Evolutionary conservation across 2,888 invertebrate species (phyloP), one percentile per base, ranked within the genome.

Genomic region (Aelia acuminata): DNA sequence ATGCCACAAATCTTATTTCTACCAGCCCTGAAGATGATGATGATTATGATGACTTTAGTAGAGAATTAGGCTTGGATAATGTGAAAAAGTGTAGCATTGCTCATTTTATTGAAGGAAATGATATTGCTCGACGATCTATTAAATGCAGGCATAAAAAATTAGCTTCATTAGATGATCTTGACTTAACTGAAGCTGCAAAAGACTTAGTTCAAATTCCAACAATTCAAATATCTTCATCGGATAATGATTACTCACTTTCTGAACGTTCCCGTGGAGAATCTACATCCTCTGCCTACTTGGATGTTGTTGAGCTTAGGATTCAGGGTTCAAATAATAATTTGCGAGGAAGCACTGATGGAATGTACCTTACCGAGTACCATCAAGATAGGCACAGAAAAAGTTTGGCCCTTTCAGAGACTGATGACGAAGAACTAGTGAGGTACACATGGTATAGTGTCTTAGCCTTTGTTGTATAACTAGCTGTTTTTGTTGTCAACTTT

Each of bases 121-220:
- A 97, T 92, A 97, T 97, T 89, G 96, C 96, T 0, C 94, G 96
- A 84, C 94, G 95, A 91, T 96, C 96, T 4, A 96, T 96, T 91
- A 96, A 95, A 90, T 91, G 91, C 88, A 89, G 91, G 84, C 91
- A 91, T 89, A 90, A 89, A 87, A 90, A 90, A 87, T 87, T 90
- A 47, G 86, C 89, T 39, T 90, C 90, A 31, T 75, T 89, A 84
- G 90, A 90, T 85, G 90, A 90, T 50, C 63, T 90, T n/a, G 90
- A 90, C 75, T 87, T 90, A 22, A 63, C 88, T 85, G 89, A 88
- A n/a, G 84, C 87, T 18, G 84, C 48, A 26, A 89, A 89, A 84
- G 88, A 89, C 84, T 35, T 85, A 57, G 50, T 87, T 26, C 89
- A 88, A 43, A 89, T 90, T 49, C 90, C 90, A 18, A 89, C 89